These are phyloP conservation scores for Chaenogobius annularis DNA, from an alignment of 2,113 vertebrate genomes.

Conservation along the genomic window DNA sequence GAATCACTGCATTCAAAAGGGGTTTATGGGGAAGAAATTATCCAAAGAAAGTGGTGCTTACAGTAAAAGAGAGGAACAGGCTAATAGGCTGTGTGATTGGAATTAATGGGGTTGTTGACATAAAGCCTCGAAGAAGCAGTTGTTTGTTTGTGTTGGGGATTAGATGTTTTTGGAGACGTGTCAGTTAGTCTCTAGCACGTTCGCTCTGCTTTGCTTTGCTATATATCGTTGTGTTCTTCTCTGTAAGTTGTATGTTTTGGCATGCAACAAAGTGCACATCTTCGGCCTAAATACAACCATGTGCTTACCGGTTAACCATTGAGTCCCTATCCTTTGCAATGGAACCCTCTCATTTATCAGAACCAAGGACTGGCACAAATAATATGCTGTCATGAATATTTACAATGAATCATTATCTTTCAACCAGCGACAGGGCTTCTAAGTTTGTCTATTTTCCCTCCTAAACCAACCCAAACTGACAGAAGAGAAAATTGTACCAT, in stretches of 20 bases:
- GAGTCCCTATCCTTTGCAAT: neutral
- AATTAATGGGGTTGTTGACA: slow-evolving; percentile 64
- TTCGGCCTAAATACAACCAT: neutral
- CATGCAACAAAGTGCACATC: neutral
- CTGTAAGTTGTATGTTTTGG: slow-evolving; percentile 1
- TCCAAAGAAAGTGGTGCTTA: slow-evolving; percentile 26
- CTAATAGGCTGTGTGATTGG: slow-evolving; percentile 62
- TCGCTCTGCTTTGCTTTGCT: slow-evolving; percentile 17
- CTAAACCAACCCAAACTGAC: neutral
- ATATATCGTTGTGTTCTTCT: neutral
- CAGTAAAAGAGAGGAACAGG: slow-evolving; percentile 26
- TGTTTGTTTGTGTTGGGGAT: slow-evolving; percentile 62
- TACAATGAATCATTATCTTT: neutral
- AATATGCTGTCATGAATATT: neutral
- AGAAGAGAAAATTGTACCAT: neutral
- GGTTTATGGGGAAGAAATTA: slow-evolving; percentile 25
- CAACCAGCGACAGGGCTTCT: slow-evolving; percentile 27
- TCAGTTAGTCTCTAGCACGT: slow-evolving; percentile 19
- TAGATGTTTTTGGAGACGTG: slow-evolving; percentile 36
- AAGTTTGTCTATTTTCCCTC: slow-evolving; percentile 7
- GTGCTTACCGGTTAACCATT: neutral
- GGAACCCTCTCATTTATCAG: neutral
- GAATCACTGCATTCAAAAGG: slow-evolving; percentile 31
- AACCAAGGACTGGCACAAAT: neutral
- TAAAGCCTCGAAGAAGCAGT: slow-evolving; percentile 37